Evolutionary conservation across 2,888 invertebrate species (phyloP).

Genomic region (Volucella bombylans): DNA sequence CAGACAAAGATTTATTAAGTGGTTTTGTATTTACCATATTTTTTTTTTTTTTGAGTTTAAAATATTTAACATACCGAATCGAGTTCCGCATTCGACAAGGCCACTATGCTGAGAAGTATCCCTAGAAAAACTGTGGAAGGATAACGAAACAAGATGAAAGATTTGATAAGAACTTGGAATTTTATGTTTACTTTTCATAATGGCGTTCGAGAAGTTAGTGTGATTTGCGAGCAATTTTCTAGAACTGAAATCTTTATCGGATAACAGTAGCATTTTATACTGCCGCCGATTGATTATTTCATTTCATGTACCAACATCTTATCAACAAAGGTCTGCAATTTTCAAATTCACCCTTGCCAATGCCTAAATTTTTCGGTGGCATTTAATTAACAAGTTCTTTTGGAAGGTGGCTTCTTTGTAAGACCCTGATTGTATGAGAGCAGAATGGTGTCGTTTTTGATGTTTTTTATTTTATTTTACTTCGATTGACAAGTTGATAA

Average conservation of each 20-base stretch:
- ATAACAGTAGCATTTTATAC: slow-evolving; percentile 52
- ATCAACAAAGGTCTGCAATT: slow-evolving; percentile 60
- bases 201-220: slow-evolving; percentile 24
- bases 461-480: background rate
- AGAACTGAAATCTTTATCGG: slow-evolving; percentile 54
- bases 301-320: slow-evolving; percentile 24
- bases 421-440: slow-evolving; percentile 33
- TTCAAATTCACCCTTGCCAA: slow-evolving; percentile 31
- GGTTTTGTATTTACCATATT: background rate
- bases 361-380: slow-evolving; percentile 2
- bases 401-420: slow-evolving; percentile 26
- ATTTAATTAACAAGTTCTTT: slow-evolving; percentile 20
- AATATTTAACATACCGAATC: slow-evolving; percentile 23
- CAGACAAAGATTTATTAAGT: background rate
- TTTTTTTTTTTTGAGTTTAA: background rate
- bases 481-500: background rate
- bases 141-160: background rate
- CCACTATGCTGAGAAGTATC: slow-evolving; percentile 15
- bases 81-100: background rate
- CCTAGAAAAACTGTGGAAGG: slow-evolving; percentile 33
- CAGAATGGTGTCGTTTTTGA: slow-evolving; percentile 40
- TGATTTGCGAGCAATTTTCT: slow-evolving; percentile 18
- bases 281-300: slow-evolving; percentile 15
- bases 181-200: slow-evolving; percentile 50
- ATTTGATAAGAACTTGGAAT: background rate